These are phyloP conservation scores for Linnaemya vulpina DNA, from an alignment of 2,888 invertebrate species.

Conservation along the genomic window DNA sequence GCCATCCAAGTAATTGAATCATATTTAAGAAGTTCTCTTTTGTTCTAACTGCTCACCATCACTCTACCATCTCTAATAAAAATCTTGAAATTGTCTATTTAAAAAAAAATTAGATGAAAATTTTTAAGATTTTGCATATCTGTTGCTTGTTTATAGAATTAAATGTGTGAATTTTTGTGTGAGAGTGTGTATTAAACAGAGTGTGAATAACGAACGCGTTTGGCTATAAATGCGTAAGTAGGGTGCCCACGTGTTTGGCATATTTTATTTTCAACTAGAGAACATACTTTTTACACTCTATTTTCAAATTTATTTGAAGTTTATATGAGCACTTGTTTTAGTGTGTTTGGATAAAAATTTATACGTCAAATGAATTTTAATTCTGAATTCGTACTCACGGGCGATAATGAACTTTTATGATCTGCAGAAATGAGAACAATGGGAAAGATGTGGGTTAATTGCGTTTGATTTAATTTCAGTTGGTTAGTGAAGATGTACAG, in stretches of 20 bases:
- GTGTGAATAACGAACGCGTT: conserved; percentile 31
- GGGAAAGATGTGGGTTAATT: conserved; percentile 48
- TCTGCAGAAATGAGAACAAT: conserved; percentile 30
- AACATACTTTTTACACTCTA: conserved; percentile 23
- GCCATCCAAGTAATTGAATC: too few relatives aligned
- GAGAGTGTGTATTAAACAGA: conserved; percentile 4
- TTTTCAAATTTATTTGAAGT: not conserved
- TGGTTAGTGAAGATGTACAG: not conserved
- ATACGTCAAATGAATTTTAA: not conserved
- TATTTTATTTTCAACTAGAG: conserved; percentile 29
- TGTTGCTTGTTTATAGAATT: not conserved
- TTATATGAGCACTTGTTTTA: not conserved
- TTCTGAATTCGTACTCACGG: not conserved
- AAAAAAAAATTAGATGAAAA: not conserved
- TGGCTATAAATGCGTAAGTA: conserved; percentile 28
- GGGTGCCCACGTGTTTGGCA: conserved; percentile 65
- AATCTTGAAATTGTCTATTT: not conserved
- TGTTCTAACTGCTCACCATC: not conserved
- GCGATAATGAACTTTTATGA: conserved; percentile 45
- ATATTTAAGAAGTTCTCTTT: too few relatives aligned
- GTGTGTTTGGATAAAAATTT: not conserved
- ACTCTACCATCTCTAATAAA: not conserved
- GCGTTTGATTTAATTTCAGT: conserved; percentile 4
- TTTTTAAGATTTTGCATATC: not conserved
- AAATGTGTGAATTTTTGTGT: not conserved